Evolutionary conservation across 2,888 invertebrate genomes (phyloP).

Genomic region (Plusia festucae): DNA sequence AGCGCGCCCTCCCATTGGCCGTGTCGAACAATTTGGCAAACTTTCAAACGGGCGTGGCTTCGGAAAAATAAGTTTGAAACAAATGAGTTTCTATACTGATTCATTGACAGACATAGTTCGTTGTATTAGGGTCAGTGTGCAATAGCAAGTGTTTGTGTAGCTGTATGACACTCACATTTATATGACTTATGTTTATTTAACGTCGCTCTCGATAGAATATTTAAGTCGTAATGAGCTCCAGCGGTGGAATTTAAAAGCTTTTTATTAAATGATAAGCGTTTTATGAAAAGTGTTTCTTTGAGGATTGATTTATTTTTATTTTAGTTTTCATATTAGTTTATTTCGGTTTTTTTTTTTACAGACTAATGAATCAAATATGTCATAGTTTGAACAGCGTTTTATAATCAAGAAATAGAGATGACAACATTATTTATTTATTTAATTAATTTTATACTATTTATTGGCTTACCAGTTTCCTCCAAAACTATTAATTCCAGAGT

Average conservation of each 20-base stretch:
- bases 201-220: slow-evolving; percentile 13
- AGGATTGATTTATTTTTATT: slow-evolving; percentile 32
- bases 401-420: neutral
- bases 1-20: slow-evolving; percentile 69
- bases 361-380: neutral
- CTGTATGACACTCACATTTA: slow-evolving; percentile 11
- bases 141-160: slow-evolving; percentile 21
- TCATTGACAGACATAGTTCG: slow-evolving; percentile 34
- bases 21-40: slow-evolving; percentile 80
- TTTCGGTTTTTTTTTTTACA: slow-evolving; percentile 7
- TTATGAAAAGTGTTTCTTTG: slow-evolving; percentile 26
- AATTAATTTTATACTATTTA: too few species aligned
- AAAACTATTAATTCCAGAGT: too few species aligned
- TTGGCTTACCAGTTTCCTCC: too few species aligned
- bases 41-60: slow-evolving; percentile 81
- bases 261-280: slow-evolving; percentile 18
- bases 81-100: slow-evolving; percentile 44
- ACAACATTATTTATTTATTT: neutral
- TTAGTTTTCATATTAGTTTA: neutral
- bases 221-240: slow-evolving; percentile 23
- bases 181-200: slow-evolving; percentile 37
- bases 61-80: slow-evolving; percentile 60
- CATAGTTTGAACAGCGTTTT: neutral
- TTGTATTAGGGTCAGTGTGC: slow-evolving; percentile 34
- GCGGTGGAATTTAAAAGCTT: slow-evolving; percentile 36